Base-by-base conservation (phyloP, 2,797 vertebrate species). In the Hemibagrus guttatus region DNA sequence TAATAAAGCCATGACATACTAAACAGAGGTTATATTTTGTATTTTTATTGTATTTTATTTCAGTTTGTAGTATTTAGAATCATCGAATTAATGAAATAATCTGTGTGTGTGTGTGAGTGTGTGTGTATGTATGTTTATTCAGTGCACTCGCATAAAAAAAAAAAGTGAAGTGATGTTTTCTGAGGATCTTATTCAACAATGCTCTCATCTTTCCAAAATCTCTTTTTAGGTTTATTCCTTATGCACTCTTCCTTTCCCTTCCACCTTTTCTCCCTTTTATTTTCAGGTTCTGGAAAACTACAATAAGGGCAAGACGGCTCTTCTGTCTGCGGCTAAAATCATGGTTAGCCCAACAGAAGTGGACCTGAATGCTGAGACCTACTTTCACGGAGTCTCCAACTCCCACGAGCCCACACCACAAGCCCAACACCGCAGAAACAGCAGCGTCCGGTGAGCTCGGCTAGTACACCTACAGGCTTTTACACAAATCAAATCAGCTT, bases 281-380 rank as follows among this genome's bases (percentile, higher is more conserved):
- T 83, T 63, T 75, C 90, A 99, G 98, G 98, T 99, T 89, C 93
- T 99, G 93, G 98, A 99, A 94, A 99, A 99, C 93, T 99, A 99
- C 94, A 99, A 99, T 93, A 99, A 99, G 92, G 98, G 98, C 31
- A 99, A 99, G 94, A 99, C 98, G 0, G 98, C 98, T 88, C 93
- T 99, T 90, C 96, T 99, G 8, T 99, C 98, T 0, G 98, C 98
- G 69, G 98, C 98, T 74, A 99, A 99, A 93, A 97, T 99, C 93
- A 99, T 99, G 97, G 98, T 99, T 93, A 99, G 98, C 93, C 98
- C 98, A 80, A 99, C 98, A 0, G 98, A 99, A 90, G 97, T 99
- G 94, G 98, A 99, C 94, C 94, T 99, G 93, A 98, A 98, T 80
- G 97, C 98, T 0, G 98, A 99, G 93, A 92, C 95, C 89, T 94